Conservation (phyloP, 2,113 vertebrate species). For the Lophotis ruficrista region DNA sequence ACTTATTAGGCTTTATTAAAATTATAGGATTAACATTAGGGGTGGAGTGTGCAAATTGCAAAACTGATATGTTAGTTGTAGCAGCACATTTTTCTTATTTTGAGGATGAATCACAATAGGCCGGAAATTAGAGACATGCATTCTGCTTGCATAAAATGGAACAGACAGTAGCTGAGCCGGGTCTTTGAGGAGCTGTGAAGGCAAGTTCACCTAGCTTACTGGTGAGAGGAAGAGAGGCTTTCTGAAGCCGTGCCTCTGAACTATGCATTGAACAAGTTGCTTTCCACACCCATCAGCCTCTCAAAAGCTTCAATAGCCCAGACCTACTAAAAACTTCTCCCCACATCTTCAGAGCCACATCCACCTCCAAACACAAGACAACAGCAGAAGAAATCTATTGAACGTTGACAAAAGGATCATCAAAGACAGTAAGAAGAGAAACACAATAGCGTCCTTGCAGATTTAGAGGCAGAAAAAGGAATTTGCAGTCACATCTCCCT, state of each 20-base stretch:
- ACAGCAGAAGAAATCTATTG: not conserved
- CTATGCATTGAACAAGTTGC: not conserved
- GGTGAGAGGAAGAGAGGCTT: not conserved
- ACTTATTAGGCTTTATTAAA: not conserved
- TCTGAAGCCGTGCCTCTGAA: not conserved
- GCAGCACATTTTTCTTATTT: not conserved
- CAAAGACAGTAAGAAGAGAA: not conserved
- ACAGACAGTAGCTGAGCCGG: not conserved
- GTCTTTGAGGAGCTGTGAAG: not conserved
- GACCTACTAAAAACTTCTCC: not conserved
- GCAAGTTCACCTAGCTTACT: not conserved
- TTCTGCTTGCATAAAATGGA: not conserved
- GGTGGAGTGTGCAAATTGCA: not conserved
- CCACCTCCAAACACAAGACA: not conserved
- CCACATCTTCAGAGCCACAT: not conserved
- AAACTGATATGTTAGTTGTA: not conserved
- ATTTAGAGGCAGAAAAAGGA: not conserved
- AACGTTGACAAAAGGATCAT: not conserved
- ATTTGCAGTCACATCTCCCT: not conserved
- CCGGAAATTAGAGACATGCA: not conserved
- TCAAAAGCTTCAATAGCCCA: not conserved
- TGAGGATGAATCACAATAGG: not conserved
- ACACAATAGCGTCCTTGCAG: rapidly evolving
- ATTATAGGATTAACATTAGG: not conserved
- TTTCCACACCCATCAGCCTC: not conserved